Conservation (phyloP, 1,140 invertebrate genomes). For the Diorhabda elongata region DNA sequence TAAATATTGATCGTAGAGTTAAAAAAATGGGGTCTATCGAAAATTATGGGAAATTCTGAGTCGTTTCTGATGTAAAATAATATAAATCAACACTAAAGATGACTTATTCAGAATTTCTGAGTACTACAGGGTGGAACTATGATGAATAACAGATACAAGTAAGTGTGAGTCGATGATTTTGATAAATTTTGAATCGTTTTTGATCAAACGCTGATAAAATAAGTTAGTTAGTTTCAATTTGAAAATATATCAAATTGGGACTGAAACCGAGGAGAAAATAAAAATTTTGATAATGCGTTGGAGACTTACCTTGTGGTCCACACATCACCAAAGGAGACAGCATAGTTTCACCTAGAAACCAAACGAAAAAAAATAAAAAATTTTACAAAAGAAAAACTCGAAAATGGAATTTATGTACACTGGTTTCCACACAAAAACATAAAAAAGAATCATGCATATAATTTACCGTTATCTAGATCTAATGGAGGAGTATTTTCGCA, state of each 20-base stretch:
- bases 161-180: no score
- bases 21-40: no score
- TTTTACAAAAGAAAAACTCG: neutral
- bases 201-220: no score
- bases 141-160: no score
- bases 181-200: no score
- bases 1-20: no score
- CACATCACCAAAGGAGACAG: slow-evolving; percentile 92
- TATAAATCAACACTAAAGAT: no score
- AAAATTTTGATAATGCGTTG: slow-evolving; percentile 4
- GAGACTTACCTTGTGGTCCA: slow-evolving; percentile 70
- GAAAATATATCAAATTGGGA: neutral
- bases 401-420: slow-evolving; percentile 36
- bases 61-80: no score
- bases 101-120: no score
- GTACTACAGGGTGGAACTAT: no score
- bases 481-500: slow-evolving; percentile 73
- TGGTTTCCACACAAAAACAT: slow-evolving; percentile 31
- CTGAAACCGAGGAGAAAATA: neutral
- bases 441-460: slow-evolving; percentile 11
- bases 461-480: slow-evolving; percentile 81
- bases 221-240: neutral
- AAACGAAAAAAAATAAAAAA: slow-evolving; percentile 32
- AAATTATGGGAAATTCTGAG: no score
- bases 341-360: slow-evolving; percentile 76